Conservation (phyloP, 2,797 vertebrate species). For the Ispidina picta region DNA sequence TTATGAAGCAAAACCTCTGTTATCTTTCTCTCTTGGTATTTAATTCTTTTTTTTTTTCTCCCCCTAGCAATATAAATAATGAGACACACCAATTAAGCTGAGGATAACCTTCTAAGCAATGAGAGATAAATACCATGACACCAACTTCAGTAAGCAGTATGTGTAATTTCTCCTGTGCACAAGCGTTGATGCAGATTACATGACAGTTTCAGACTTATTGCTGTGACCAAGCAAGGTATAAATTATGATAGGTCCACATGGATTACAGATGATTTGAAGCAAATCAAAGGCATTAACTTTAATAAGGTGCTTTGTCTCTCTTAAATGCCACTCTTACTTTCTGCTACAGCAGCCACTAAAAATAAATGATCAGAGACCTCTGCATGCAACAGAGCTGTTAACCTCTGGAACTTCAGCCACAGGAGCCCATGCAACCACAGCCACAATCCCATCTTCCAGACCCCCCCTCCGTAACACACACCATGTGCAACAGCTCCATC, state of each 20-base stretch:
- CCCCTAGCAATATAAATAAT: slow-evolving; percentile 3
- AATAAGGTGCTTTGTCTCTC: slow-evolving; percentile 37
- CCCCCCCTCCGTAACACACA: neutral
- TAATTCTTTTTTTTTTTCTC: slow-evolving; percentile 11
- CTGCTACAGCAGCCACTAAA: slow-evolving; percentile 30
- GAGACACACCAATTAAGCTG: slow-evolving; percentile 52
- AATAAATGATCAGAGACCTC: slow-evolving; percentile 17
- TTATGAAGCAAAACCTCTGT: slow-evolving; percentile 32
- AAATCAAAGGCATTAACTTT: slow-evolving; percentile 63
- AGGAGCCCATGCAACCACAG: neutral
- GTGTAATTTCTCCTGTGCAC: slow-evolving; percentile 6
- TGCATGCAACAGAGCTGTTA: neutral
- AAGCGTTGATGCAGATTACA: neutral
- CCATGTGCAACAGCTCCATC: neutral
- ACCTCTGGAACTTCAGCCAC: slow-evolving; percentile 13
- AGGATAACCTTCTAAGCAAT: slow-evolving; percentile 25
- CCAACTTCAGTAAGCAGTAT: neutral
- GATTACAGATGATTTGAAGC: slow-evolving; percentile 48
- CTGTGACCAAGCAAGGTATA: slow-evolving; percentile 15
- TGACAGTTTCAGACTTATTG: slow-evolving; percentile 29
- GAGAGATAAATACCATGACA: slow-evolving; percentile 28
- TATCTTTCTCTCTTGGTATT: slow-evolving; percentile 46
- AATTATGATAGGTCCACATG: slow-evolving; percentile 43
- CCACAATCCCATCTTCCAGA: neutral
- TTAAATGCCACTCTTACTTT: neutral